phyloP scores from a whole-genome alignment of 1,140 invertebrate genomes.

The Reticulitermes speratus region DNA sequence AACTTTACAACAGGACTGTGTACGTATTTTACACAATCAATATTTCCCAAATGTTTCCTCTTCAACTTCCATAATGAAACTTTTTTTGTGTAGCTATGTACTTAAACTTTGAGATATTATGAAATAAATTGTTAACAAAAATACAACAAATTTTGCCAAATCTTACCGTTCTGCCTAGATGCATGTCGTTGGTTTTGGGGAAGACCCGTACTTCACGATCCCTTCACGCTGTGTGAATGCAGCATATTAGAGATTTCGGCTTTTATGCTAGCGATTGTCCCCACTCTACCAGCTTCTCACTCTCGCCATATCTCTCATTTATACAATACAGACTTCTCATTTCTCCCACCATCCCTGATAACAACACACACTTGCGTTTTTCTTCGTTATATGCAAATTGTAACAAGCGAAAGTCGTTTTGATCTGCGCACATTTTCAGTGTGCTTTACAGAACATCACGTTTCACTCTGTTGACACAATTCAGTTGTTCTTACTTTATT shows the following conservation, averaged over 20 bases:
- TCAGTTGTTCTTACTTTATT: not conserved
- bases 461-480: not conserved
- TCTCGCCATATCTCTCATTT: not conserved
- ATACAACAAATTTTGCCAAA: too few relatives aligned
- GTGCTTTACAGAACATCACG: not conserved
- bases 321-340: too few relatives aligned
- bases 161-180: not conserved
- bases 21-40: too few relatives aligned
- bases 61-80: too few relatives aligned
- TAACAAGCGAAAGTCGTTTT: not conserved
- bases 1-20: too few relatives aligned
- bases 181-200: not conserved
- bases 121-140: too few relatives aligned
- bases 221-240: not conserved
- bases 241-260: not conserved
- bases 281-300: not conserved
- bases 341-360: not conserved
- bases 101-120: too few relatives aligned
- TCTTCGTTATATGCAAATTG: not conserved
- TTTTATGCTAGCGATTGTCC: not conserved
- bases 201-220: not conserved
- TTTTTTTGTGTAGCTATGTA: too few relatives aligned
- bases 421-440: not conserved
- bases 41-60: too few relatives aligned
- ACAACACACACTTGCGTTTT: not conserved